Base-by-base conservation (phyloP, 2,888 invertebrate genomes). In the Philhelius pedissequus region DNA sequence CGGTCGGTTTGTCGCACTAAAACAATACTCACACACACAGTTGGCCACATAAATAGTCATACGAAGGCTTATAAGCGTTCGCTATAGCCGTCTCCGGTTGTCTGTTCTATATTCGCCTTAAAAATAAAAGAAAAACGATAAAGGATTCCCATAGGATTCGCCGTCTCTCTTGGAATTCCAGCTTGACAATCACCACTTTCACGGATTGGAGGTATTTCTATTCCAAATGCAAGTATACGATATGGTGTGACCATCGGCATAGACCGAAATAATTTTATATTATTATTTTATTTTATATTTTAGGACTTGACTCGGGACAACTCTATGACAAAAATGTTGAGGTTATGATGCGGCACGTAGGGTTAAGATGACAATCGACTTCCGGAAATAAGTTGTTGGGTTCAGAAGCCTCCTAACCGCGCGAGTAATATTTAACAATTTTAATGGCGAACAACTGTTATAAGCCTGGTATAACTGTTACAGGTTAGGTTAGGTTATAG, bases 81-180 rank as follows among this genome's bases (percentile, higher is more conserved):
- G 73, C 74, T 70, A 20, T 20, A 79, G 83, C 79, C 79, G 71
- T 84, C 83, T 84, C 84, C 84, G 80, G 84, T 69, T 84, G 84
- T 80, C 84, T 84, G 79, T 84, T 84, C 71, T 68, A 84, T 76
- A 80, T 84, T 76, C 54, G 76, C 66, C 22, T 60, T 32, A 62
- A 71, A 48, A n/a, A n/a, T n/a, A n/a, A n/a, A n/a, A n/a, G n/a
- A n/a, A 18, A 35, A 62, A 82, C 54, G 80, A 71, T 84, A 84
- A 84, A 75, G 80, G 75, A 84, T 80, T 84, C 79, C 84, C 79
- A 75, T 79, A 79, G 79, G 75, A 79, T 75, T 68, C 71, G 35
- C 54, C 43, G 76, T 62, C 80, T 62, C 80, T 66, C 22, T 75
- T 76, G 68, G 45, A 80, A 80, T 80, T 70, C 43, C 68, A 71